Conservation (phyloP, 2,888 invertebrate genomes). For the Loripinus fragilis region DNA sequence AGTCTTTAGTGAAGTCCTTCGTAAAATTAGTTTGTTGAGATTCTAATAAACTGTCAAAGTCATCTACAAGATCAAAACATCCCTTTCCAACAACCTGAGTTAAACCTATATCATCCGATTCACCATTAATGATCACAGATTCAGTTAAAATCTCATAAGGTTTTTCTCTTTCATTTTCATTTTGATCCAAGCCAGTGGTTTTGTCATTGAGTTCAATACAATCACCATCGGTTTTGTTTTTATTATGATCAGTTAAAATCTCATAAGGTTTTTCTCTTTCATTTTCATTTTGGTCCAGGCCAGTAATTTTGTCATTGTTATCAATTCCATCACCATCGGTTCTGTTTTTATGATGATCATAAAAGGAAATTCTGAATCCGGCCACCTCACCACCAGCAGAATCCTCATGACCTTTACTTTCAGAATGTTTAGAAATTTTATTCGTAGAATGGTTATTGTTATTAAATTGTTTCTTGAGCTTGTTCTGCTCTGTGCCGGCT, state of each 20-base stretch:
- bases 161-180: not conserved
- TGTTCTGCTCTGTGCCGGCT: too few species aligned
- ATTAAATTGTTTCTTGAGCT: too few species aligned
- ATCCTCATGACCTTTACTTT: not conserved
- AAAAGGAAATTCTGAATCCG: constrained; percentile 25
- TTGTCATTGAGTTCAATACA: not conserved
- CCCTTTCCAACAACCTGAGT: constrained; percentile 32
- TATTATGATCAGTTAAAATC: not conserved
- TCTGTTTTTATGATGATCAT: not conserved
- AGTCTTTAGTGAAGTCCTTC: too few species aligned
- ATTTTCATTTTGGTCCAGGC: not conserved
- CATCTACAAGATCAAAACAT: constrained; percentile 53
- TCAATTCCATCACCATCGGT: not conserved
- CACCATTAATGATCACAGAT: not conserved
- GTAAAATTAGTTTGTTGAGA: constrained; percentile 22
- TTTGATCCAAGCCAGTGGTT: not conserved
- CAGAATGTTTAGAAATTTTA: not conserved
- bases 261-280: not conserved
- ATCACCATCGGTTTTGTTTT: not conserved
- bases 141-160: not conserved
- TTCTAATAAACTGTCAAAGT: constrained; percentile 40
- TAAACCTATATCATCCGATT: not conserved
- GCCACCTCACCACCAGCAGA: not conserved
- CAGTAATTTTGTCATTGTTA: not conserved
- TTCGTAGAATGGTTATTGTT: not conserved